Conservation (phyloP, 2,888 invertebrate genomes). For the Pocota personata region DNA sequence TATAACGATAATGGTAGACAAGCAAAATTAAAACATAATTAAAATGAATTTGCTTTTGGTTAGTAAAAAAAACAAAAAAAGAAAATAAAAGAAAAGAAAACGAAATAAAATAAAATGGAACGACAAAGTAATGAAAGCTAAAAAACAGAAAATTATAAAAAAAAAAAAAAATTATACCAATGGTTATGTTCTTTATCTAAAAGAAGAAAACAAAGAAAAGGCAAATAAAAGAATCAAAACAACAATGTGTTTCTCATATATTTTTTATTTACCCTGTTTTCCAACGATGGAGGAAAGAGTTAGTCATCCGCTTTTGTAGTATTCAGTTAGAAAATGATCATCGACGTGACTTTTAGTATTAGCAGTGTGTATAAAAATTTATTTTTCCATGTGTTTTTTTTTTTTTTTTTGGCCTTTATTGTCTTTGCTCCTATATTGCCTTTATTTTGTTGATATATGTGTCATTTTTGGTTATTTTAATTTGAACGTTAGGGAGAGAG, state of each 20-base stretch:
- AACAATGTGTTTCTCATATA: conserved; percentile 79
- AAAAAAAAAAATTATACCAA: conserved; percentile 60
- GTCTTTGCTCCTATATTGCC: conserved; percentile 8
- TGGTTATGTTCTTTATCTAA: conserved; percentile 71
- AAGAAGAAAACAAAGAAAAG: conserved; percentile 70
- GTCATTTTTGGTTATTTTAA: not conserved
- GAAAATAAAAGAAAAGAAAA: conserved; percentile 39
- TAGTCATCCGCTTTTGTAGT: conserved; percentile 71
- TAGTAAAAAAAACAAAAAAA: conserved; percentile 49
- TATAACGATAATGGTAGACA: conserved; percentile 54
- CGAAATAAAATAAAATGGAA: conserved; percentile 39
- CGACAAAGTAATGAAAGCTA: conserved; percentile 45
- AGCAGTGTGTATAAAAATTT: not conserved
- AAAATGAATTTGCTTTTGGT: conserved; percentile 69
- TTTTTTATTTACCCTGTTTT: conserved; percentile 75
- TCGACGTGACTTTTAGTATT: not conserved
- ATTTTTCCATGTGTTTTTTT: not conserved
- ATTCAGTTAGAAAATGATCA: not conserved
- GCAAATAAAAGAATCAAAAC: conserved; percentile 74
- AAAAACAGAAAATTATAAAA: conserved; percentile 55
- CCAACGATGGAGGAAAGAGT: conserved; percentile 68
- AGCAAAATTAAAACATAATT: conserved; percentile 46
- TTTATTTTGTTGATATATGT: not conserved
- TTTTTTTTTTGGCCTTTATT: not conserved
- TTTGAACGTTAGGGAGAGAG: not conserved